phyloP scores from a whole-genome alignment of 2,797 vertebrate genomes.

The Euphonia xanthogaster region DNA sequence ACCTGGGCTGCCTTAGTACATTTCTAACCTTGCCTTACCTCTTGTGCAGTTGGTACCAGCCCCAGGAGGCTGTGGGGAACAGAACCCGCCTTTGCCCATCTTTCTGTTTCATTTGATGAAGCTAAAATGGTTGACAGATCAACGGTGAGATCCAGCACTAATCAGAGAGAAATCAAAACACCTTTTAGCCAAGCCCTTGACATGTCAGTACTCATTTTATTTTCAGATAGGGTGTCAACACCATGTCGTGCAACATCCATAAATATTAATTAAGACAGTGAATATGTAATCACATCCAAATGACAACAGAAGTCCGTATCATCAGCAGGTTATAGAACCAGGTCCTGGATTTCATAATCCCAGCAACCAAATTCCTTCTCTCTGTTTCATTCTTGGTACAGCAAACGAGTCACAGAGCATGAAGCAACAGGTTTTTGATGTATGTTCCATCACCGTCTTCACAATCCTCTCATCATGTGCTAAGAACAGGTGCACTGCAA shows the following conservation, averaged over 20 bases:
- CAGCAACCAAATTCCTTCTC: not conserved
- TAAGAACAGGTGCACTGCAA: not conserved
- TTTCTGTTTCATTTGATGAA: not conserved
- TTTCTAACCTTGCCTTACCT: not conserved
- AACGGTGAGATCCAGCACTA: not conserved
- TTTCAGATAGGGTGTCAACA: not conserved
- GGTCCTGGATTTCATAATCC: slow-evolving; percentile 13
- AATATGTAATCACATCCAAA: not conserved
- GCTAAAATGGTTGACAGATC: not conserved
- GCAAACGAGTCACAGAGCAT: not conserved
- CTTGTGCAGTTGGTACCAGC: not conserved
- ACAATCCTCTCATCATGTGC: not conserved
- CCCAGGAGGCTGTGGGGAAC: not conserved
- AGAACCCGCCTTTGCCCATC: not conserved
- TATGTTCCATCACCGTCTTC: not conserved
- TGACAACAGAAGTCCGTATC: not conserved
- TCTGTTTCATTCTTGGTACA: not conserved
- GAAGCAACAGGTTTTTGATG: not conserved
- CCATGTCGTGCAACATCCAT: not conserved
- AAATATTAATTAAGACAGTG: slow-evolving; percentile 25
- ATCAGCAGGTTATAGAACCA: not conserved
- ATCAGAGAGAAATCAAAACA: slow-evolving; percentile 19
- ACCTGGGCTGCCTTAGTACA: not conserved
- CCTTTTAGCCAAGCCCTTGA: not conserved
- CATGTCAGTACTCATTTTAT: slow-evolving; percentile 7